Percentiles rank a stretch among this genome's conserved stretches.
phyloP scores from a whole-genome alignment of 2,888 invertebrate species.

The Clusia tigrina region DNA sequence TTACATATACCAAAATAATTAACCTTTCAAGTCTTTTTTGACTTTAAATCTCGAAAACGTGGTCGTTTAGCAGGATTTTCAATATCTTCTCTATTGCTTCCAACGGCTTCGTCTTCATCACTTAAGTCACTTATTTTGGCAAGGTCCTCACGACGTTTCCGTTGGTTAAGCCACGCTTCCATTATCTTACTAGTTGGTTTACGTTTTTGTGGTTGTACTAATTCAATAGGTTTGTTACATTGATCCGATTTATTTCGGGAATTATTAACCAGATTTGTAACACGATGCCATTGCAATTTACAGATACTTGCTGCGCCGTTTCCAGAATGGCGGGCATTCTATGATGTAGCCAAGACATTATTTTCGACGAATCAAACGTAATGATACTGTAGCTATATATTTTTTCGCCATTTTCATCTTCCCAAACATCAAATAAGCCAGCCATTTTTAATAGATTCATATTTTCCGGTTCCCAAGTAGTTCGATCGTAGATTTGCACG shows the following conservation, averaged over 20 bases:
- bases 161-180: conserved; percentile 52
- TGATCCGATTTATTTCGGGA: conserved; percentile 72
- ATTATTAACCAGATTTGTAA: conserved; percentile 76
- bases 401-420: conserved; percentile 67
- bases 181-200: conserved; percentile 45
- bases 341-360: conserved; percentile 78
- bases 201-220: conserved; percentile 37
- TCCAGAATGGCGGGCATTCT: conserved; percentile 83
- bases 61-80: conserved; percentile 38
- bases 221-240: conserved; percentile 67
- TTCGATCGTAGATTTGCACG: conserved; percentile 67
- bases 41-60: conserved; percentile 31
- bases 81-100: conserved; percentile 29
- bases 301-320: conserved; percentile 71
- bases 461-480: conserved; percentile 67
- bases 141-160: conserved; percentile 37
- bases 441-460: conserved; percentile 76
- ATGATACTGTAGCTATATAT: conserved; percentile 80
- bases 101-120: conserved; percentile 20
- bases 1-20: too few species aligned
- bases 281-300: conserved; percentile 72
- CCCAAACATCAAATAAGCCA: conserved; percentile 78
- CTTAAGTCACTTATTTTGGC: conserved; percentile 24
- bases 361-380: conserved; percentile 76
- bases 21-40: neutral